Percentiles rank a stretch among this genome's conserved stretches.
These are phyloP conservation scores for Geodia barretti DNA, from an alignment of 37 sponge, comb jelly and placozoan species.

Conservation along the genomic window DNA sequence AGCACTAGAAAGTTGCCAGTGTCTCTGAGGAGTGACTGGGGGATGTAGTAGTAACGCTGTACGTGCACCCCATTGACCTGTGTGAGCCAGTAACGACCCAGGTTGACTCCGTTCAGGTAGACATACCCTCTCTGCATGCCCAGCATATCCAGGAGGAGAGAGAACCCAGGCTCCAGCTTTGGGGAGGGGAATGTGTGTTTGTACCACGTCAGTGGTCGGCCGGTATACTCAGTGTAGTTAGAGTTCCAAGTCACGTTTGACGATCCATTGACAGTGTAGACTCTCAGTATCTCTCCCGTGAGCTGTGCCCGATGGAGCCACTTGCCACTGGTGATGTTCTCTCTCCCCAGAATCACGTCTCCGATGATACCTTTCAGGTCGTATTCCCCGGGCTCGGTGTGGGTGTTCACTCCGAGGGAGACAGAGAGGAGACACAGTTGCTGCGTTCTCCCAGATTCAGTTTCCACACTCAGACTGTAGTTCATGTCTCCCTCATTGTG, in stretches of 20 bases:
- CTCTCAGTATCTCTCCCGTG: slow-evolving; percentile 28
- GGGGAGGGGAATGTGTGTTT: background rate
- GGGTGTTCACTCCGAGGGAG: slow-evolving; percentile 17
- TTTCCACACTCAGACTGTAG: background rate
- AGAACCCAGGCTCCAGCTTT: background rate
- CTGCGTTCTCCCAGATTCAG: background rate
- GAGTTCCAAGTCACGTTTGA: slow-evolving; percentile 18
- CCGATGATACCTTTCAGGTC: slow-evolving; percentile 35
- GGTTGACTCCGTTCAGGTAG: slow-evolving; percentile 53
- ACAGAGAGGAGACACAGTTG: slow-evolving; percentile 28
- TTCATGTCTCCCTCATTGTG: background rate
- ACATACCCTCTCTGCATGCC: slow-evolving; percentile 36
- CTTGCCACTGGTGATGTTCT: slow-evolving; percentile 18
- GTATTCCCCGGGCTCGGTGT: background rate
- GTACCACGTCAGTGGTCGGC: slow-evolving; percentile 40
- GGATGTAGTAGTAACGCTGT: slow-evolving; percentile 44
- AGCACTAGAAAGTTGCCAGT: slow-evolving; percentile 28
- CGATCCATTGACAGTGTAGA: slow-evolving; percentile 8
- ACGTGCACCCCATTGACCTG: slow-evolving; percentile 23
- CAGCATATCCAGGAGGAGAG: slow-evolving; percentile 24
- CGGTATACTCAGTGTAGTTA: background rate
- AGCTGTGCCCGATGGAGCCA: slow-evolving; percentile 32
- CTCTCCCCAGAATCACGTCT: background rate
- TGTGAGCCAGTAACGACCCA: slow-evolving; percentile 60
- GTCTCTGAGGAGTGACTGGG: slow-evolving; percentile 8